A percentile compares a stretch with the other conserved stretches of the same genome.
Evolutionary conservation across 2,113 vertebrate species (phyloP).

Genomic region (Pelobates fuscus): DNA sequence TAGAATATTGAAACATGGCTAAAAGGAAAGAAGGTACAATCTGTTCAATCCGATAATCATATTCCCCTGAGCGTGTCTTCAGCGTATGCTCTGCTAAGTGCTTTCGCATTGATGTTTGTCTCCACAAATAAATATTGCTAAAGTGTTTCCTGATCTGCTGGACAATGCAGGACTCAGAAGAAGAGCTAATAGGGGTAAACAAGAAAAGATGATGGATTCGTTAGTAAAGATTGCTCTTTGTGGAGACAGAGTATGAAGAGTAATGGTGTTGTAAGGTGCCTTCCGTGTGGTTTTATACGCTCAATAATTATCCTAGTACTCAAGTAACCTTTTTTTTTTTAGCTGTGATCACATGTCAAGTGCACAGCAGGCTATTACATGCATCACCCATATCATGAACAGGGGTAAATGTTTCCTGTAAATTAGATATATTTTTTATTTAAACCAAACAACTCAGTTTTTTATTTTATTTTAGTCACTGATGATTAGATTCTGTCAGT

Average conservation of each 20-base stretch:
- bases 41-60: slow-evolving; percentile 62
- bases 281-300: not conserved
- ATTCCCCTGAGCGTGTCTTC: slow-evolving; percentile 62
- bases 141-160: slow-evolving; percentile 64
- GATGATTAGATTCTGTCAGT: too few species aligned
- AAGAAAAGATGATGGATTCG: slow-evolving; percentile 47
- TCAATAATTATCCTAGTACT: not conserved
- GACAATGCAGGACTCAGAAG: slow-evolving; percentile 52
- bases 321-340: not conserved
- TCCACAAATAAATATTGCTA: slow-evolving; percentile 67
- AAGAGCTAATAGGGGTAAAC: slow-evolving; percentile 46
- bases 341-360: not conserved
- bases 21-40: slow-evolving; percentile 53
- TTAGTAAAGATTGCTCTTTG: slow-evolving; percentile 53
- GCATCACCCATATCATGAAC: too few species aligned
- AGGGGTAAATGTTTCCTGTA: too few species aligned
- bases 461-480: too few species aligned
- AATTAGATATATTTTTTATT: too few species aligned
- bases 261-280: not conserved
- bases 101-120: slow-evolving; percentile 65
- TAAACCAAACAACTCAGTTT: too few species aligned
- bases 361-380: not conserved
- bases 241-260: slow-evolving; percentile 16
- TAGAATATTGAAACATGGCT: slow-evolving; percentile 19
- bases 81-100: slow-evolving; percentile 61